Percentiles rank a stretch among this genome's conserved stretches.
Evolutionary conservation across 2,113 vertebrate species (phyloP).

Genomic region (Rhynchopsitta pachyrhyncha): DNA sequence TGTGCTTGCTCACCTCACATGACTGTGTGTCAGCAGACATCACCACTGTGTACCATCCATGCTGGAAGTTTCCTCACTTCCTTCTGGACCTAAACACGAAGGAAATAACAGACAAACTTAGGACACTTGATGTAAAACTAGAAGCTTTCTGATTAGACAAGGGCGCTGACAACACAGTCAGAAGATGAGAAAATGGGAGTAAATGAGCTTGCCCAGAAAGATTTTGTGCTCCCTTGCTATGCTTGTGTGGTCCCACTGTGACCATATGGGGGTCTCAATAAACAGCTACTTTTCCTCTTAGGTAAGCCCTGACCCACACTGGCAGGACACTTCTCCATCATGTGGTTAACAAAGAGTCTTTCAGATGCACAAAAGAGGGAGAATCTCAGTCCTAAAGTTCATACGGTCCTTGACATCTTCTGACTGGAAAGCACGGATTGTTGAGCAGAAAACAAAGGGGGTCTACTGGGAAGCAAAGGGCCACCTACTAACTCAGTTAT

Average conservation of each 20-base stretch:
- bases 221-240: too few species aligned
- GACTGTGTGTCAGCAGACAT: accelerated
- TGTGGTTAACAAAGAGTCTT: background rate
- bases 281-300: background rate
- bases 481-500: background rate
- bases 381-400: background rate
- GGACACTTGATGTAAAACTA: background rate
- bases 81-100: background rate
- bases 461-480: background rate
- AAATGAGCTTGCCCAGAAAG: background rate
- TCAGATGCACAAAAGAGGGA: background rate
- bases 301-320: background rate
- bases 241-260: background rate
- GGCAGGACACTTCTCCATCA: background rate
- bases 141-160: background rate
- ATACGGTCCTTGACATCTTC: background rate
- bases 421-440: background rate
- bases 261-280: background rate
- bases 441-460: background rate
- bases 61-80: background rate
- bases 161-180: background rate
- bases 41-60: background rate
- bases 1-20: accelerated
- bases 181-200: background rate
- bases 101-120: background rate